These are phyloP conservation scores for Dolomedes plantarius DNA, from an alignment of 2,888 invertebrate species.

Conservation along the genomic window DNA sequence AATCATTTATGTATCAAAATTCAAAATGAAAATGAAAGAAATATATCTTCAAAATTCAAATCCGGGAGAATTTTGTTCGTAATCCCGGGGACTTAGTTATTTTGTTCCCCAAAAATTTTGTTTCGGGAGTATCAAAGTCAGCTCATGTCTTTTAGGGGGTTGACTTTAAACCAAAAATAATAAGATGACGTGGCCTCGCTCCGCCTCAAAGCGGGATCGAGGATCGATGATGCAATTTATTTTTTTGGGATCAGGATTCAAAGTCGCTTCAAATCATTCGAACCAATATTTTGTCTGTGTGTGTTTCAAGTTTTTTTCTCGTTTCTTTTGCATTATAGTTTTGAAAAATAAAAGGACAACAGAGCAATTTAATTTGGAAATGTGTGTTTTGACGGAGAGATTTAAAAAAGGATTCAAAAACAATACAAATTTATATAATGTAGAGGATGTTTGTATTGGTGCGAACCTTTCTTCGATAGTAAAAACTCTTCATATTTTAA, in stretches of 20 bases:
- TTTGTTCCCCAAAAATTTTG: constrained; percentile 2
- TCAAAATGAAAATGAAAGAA: background rate
- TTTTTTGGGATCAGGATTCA: background rate
- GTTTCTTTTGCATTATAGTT: too few relatives aligned
- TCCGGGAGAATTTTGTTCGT: background rate
- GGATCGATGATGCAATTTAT: constrained; percentile 4
- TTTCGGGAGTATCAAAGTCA: constrained; percentile 1
- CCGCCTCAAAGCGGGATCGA: background rate
- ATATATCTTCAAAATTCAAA: background rate
- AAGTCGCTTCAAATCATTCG: background rate
- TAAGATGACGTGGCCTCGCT: background rate
- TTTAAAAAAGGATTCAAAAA: too few relatives aligned
- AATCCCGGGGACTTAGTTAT: background rate
- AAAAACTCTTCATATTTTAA: too few relatives aligned
- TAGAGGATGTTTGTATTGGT: too few relatives aligned
- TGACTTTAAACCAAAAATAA: constrained; percentile 14
- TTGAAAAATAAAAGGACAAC: too few relatives aligned
- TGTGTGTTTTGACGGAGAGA: too few relatives aligned
- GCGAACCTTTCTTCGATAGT: too few relatives aligned
- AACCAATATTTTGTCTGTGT: background rate
- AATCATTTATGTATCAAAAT: background rate
- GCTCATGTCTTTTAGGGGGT: background rate
- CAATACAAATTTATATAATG: too few relatives aligned
- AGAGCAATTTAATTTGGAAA: too few relatives aligned
- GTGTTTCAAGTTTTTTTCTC: too few relatives aligned